Conservation (phyloP, 2,797 vertebrate genomes). For the Diplodus sargus region DNA sequence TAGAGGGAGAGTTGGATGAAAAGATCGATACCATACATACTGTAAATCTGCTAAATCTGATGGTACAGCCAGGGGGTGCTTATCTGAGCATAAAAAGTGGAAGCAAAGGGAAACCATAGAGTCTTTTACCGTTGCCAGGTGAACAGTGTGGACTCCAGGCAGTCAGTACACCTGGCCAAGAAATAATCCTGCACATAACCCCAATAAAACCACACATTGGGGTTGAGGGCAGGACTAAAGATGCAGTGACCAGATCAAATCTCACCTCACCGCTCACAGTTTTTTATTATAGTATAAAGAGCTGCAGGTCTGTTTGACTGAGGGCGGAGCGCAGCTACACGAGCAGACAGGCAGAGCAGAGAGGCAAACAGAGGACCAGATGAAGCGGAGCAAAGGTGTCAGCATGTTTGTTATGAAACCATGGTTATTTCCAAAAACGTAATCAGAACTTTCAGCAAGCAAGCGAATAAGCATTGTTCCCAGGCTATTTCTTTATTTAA, state of each 20-base stretch:
- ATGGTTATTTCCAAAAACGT: too few relatives aligned
- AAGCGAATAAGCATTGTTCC: neutral
- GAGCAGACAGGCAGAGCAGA: too few relatives aligned
- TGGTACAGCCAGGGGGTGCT: neutral
- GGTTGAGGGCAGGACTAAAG: too few relatives aligned
- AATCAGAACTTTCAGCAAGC: neutral
- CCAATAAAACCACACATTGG: neutral
- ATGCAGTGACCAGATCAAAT: too few relatives aligned
- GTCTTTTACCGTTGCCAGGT: neutral
- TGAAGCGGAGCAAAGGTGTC: too few relatives aligned
- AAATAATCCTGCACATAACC: neutral
- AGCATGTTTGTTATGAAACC: too few relatives aligned
- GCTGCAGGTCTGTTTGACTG: too few relatives aligned
- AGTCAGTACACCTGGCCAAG: neutral
- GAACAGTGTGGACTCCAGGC: neutral
- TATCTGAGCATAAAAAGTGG: neutral
- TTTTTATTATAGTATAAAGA: too few relatives aligned
- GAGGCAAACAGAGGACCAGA: too few relatives aligned
- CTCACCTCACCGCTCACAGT: too few relatives aligned
- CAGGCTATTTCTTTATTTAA: neutral
- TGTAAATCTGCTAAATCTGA: neutral
- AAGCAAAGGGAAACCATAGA: neutral
- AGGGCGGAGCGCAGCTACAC: too few relatives aligned
- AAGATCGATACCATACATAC: neutral
- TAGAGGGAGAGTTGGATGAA: neutral